Conservation (phyloP, 2,797 vertebrate species). For the Buphagus erythrorhynchus region DNA sequence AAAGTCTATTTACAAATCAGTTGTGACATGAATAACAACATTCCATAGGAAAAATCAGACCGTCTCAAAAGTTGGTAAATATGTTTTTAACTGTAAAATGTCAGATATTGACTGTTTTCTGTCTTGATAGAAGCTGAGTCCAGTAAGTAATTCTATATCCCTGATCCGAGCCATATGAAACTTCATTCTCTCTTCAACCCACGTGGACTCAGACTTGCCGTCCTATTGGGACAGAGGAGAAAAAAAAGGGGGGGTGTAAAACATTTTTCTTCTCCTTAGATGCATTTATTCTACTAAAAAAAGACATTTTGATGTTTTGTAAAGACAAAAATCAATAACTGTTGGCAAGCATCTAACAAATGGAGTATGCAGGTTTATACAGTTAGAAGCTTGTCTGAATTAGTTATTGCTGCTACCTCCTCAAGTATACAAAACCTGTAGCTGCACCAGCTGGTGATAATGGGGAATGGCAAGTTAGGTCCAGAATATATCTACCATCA, state of each 20-base stretch:
- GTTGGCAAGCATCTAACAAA: background rate
- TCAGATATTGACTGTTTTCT: conserved; percentile 84
- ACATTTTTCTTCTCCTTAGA: background rate
- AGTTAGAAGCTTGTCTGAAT: background rate
- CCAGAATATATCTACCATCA: background rate
- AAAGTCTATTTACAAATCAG: conserved; percentile 52
- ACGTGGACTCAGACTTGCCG: conserved; percentile 69
- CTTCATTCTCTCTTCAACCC: conserved; percentile 87
- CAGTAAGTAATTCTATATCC: conserved; percentile 92
- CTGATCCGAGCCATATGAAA: conserved; percentile 86
- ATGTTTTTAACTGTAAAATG: conserved; percentile 91
- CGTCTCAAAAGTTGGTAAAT: conserved; percentile 78
- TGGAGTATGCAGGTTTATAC: background rate
- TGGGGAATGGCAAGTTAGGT: background rate
- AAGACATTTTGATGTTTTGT: background rate
- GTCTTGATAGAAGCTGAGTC: conserved; percentile 94
- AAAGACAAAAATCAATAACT: background rate
- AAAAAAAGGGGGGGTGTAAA: background rate
- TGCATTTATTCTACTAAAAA: background rate
- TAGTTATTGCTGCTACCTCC: background rate
- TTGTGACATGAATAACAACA: background rate
- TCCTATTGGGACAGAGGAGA: conserved; percentile 36
- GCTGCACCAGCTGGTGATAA: background rate
- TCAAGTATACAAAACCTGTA: background rate
- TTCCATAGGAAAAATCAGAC: conserved; percentile 49